Percentiles rank a stretch among this genome's conserved stretches.
Evolutionary conservation across 2,888 invertebrate genomes (phyloP).

Genomic region (Xylocampa areola): DNA sequence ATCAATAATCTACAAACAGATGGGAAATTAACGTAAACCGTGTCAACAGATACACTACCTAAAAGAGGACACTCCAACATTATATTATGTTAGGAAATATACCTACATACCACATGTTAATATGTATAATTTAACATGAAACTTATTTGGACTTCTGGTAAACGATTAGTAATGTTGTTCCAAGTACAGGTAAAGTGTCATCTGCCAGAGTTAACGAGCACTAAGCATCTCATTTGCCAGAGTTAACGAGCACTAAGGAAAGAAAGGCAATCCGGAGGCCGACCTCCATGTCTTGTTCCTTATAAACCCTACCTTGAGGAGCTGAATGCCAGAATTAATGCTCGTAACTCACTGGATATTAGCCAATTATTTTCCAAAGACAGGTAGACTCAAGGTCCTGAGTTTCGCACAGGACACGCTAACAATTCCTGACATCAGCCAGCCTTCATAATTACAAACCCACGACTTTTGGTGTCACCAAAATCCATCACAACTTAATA

Average conservation of each 20-base stretch:
- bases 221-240: constrained; percentile 9
- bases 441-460: constrained; percentile 41
- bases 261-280: constrained; percentile 34
- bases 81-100: constrained; percentile 10
- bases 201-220: constrained; percentile 26
- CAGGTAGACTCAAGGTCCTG: constrained; percentile 63
- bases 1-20: constrained; percentile 9
- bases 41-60: background rate
- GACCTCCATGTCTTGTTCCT: constrained; percentile 29
- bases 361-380: constrained; percentile 53
- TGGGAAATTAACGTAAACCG: constrained; percentile 8
- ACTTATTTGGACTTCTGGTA: constrained; percentile 16
- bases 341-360: constrained; percentile 46
- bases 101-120: constrained; percentile 7
- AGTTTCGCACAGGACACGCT: constrained; percentile 58
- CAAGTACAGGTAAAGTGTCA: constrained; percentile 31
- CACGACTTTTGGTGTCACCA: constrained; percentile 7
- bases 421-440: constrained; percentile 67
- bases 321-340: constrained; percentile 31
- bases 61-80: constrained; percentile 15
- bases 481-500: background rate
- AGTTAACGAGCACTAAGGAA: constrained; percentile 28
- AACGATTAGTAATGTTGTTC: constrained; percentile 32
- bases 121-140: constrained; percentile 14
- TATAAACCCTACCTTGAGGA: constrained; percentile 39